Conservation (phyloP, 2,888 invertebrate genomes). For the Oasisia sp. region DNA sequence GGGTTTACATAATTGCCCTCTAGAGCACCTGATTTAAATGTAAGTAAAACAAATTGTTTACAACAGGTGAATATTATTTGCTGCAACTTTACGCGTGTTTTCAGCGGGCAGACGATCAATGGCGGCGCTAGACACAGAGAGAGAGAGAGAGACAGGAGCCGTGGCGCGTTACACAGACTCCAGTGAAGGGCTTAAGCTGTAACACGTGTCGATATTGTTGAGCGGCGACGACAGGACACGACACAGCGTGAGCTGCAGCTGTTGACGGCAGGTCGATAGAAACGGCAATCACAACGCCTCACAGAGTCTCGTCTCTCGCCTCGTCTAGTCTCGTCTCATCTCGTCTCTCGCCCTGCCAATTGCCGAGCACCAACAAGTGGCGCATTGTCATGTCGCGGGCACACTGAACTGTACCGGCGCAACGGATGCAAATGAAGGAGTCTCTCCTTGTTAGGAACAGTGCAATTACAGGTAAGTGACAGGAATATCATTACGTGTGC, state of each 20-base stretch:
- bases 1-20: neutral
- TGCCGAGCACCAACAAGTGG: neutral
- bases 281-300: neutral
- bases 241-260: slow-evolving; percentile 10
- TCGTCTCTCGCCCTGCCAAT: neutral
- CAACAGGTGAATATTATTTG: neutral
- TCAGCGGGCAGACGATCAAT: neutral
- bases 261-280: neutral
- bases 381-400: neutral
- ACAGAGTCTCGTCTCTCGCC: neutral
- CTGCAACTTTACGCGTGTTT: neutral
- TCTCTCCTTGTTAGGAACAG: neutral
- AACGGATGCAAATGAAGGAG: neutral
- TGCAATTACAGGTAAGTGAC: slow-evolving; percentile 2
- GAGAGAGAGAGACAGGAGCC: neutral
- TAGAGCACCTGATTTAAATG: neutral
- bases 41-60: neutral
- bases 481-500: neutral
- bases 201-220: neutral
- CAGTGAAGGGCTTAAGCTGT: neutral
- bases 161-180: neutral
- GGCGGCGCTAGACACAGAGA: neutral
- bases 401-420: neutral
- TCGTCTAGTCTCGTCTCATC: too few species aligned
- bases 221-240: neutral